These are phyloP conservation scores for Charina bottae DNA, from an alignment of 2,113 vertebrate species.

Conservation along the genomic window DNA sequence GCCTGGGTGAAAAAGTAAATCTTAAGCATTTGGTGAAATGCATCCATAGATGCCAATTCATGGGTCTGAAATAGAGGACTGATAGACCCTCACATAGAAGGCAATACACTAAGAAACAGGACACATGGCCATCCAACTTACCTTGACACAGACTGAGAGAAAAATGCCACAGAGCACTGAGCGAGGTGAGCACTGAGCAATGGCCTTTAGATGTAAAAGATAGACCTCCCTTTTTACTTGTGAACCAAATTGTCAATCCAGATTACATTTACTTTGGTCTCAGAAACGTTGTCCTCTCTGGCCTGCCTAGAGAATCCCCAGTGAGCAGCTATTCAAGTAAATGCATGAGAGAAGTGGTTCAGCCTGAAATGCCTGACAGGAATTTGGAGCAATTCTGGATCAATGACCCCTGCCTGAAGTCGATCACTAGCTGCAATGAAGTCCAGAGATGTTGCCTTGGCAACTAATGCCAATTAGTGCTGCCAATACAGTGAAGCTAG, in stretches of 20 bases:
- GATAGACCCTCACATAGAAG: not conserved
- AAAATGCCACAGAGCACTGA: not conserved
- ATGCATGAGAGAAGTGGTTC: not conserved
- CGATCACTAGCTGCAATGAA: not conserved
- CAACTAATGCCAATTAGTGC: slow-evolving; percentile 32
- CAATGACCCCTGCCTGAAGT: not conserved
- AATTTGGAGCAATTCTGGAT: not conserved
- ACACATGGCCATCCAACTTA: not conserved
- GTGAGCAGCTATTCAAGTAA: not conserved
- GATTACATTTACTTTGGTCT: not conserved
- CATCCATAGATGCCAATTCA: not conserved
- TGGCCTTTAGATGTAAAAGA: not conserved
- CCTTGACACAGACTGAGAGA: not conserved
- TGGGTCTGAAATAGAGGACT: not conserved
- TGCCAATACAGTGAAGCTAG: slow-evolving; percentile 12
- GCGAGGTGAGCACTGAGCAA: not conserved
- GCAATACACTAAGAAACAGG: not conserved
- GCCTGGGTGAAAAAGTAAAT: not conserved
- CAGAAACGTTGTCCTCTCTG: not conserved
- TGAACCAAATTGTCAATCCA: not conserved
- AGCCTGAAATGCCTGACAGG: not conserved
- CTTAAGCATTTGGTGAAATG: not conserved
- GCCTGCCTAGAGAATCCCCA: not conserved
- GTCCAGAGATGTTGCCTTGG: not conserved
- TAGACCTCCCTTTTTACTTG: not conserved